Percentiles rank a stretch among this genome's conserved stretches.
phyloP scores from a whole-genome alignment of 2,113 vertebrate species.

The Clarias batrachus region DNA sequence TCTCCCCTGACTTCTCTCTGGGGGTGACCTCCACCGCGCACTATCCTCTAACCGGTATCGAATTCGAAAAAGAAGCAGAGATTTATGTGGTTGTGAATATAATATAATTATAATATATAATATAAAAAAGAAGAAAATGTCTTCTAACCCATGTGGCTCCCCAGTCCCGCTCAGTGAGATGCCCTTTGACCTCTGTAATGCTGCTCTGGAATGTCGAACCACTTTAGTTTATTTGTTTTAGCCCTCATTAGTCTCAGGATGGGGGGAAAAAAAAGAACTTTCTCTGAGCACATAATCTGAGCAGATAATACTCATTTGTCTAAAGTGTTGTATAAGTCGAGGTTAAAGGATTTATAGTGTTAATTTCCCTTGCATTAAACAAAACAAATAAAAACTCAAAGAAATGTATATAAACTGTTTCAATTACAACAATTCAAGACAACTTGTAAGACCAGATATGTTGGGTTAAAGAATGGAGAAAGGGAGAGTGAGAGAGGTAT shows the following conservation, averaged over 20 bases:
- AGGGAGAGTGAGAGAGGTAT: no score
- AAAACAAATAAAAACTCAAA: neutral
- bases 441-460: no score
- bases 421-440: no score
- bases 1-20: neutral
- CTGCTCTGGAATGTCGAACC: neutral
- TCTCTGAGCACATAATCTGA: neutral
- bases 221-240: conserved; percentile 21
- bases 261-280: neutral
- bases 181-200: conserved; percentile 24
- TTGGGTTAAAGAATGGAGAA: no score
- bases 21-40: conserved; percentile 6
- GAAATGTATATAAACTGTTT: no score
- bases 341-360: neutral
- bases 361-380: no score
- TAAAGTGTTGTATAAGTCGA: neutral
- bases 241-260: neutral
- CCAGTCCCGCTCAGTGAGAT: neutral
- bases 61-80: neutral
- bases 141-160: neutral
- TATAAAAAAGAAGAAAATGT: neutral
- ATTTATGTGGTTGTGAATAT: neutral
- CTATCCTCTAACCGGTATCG: conserved; percentile 32
- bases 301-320: neutral
- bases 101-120: no score